These are phyloP conservation scores for Dromococcyx pavoninus DNA, from an alignment of 2,797 vertebrate species.

Conservation along the genomic window DNA sequence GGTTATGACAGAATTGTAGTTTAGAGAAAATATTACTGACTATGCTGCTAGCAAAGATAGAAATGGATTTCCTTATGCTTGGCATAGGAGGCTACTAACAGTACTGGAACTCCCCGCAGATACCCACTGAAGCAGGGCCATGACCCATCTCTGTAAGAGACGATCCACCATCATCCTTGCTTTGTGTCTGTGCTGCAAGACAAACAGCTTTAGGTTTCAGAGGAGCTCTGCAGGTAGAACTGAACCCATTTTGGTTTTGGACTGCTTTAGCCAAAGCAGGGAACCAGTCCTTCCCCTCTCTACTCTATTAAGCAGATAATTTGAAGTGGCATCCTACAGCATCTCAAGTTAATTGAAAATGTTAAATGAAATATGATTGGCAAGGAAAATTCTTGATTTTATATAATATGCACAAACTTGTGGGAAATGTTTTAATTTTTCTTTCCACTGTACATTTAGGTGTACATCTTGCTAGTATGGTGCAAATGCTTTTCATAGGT, in stretches of 20 bases:
- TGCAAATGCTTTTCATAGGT: neutral
- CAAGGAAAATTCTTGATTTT: constrained; percentile 1
- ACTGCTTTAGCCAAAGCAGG: constrained; percentile 47
- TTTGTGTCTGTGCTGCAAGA: constrained; percentile 13
- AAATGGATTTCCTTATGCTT: neutral
- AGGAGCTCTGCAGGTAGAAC: constrained; percentile 20
- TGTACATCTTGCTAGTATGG: neutral
- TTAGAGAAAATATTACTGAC: neutral
- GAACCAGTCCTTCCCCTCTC: constrained; percentile 45
- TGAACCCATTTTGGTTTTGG: constrained; percentile 12
- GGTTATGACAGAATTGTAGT: neutral
- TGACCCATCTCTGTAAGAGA: constrained; percentile 1
- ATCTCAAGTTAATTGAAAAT: constrained; percentile 59
- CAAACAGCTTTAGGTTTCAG: neutral
- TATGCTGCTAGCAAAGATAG: neutral
- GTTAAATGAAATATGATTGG: constrained; percentile 55
- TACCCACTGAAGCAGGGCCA: neutral
- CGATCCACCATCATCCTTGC: neutral
- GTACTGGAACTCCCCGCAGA: neutral
- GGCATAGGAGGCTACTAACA: neutral
- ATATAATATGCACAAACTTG: neutral
- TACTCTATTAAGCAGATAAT: constrained; percentile 55
- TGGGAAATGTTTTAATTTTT: constrained; percentile 40
- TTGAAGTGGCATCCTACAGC: constrained; percentile 54
- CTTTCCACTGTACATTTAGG: neutral